Percentiles rank a stretch among this genome's conserved stretches.
Conservation (phyloP, 2,888 invertebrate species). For the Ferdinandea cuprea region DNA sequence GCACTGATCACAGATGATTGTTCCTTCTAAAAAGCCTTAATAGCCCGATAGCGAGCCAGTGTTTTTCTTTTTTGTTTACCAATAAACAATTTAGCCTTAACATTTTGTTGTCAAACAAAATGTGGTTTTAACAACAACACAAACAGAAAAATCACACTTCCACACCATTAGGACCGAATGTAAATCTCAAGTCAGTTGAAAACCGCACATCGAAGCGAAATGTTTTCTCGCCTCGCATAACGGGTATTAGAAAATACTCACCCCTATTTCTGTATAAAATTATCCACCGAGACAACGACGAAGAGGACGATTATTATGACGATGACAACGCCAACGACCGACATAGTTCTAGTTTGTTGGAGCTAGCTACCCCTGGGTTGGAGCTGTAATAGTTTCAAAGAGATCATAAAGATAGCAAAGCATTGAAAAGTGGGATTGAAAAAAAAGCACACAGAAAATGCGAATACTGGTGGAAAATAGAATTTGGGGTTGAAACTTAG, state of each 20-base stretch:
- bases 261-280: constrained; percentile 20
- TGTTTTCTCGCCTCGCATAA: constrained; percentile 15
- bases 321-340: constrained; percentile 20
- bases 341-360: constrained; percentile 5
- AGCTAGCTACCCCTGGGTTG: constrained; percentile 5
- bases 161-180: constrained; percentile 56
- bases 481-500: constrained; percentile 32
- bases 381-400: constrained; percentile 49
- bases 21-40: not conserved
- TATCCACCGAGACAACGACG: constrained; percentile 26
- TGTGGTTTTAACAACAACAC: not conserved
- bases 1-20: constrained; percentile 9
- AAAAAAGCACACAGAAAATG: too few relatives aligned
- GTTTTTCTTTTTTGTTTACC: not conserved
- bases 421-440: constrained; percentile 32
- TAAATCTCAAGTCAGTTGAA: constrained; percentile 50
- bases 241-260: constrained; percentile 21
- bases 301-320: constrained; percentile 13
- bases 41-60: constrained; percentile 1
- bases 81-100: constrained; percentile 32
- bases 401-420: constrained; percentile 51
- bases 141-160: constrained; percentile 41
- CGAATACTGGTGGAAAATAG: constrained; percentile 14
- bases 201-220: constrained; percentile 59
- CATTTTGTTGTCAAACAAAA: constrained; percentile 24